A percentile compares a stretch with the other conserved stretches of the same genome.
These are phyloP conservation scores for Brachyopa scutellaris DNA, from an alignment of 2,888 invertebrate species.

Conservation along the genomic window DNA sequence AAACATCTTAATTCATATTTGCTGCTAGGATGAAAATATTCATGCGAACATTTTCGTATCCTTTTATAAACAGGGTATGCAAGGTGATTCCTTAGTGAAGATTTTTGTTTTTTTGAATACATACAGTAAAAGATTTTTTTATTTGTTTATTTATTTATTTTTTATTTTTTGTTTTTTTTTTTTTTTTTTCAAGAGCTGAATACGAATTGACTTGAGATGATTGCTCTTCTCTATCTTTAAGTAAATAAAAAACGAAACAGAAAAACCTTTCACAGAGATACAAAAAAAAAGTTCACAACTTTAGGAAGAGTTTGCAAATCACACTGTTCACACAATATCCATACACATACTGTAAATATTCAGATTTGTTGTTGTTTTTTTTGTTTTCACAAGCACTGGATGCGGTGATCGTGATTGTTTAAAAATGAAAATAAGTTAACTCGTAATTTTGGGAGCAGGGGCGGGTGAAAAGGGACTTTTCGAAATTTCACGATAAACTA, in stretches of 20 bases:
- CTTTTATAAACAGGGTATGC: conserved; percentile 12
- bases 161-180: no score
- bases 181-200: no score
- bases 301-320: conserved; percentile 26
- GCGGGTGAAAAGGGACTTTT: background rate
- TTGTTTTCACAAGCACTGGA: conserved; percentile 35
- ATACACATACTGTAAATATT: no score
- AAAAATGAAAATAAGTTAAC: background rate
- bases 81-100: conserved; percentile 31
- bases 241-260: background rate
- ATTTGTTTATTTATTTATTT: background rate
- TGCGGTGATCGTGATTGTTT: conserved; percentile 26
- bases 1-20: conserved; percentile 36
- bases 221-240: background rate
- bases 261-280: conserved; percentile 9
- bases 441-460: background rate
- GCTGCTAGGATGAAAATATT: conserved; percentile 33
- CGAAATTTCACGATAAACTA: background rate
- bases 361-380: background rate
- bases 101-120: conserved; percentile 17
- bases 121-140: conserved; percentile 15
- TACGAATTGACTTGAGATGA: conserved; percentile 55
- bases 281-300: conserved; percentile 9
- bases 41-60: conserved; percentile 27
- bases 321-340: conserved; percentile 12